Conservation (phyloP, 2,888 invertebrate species). For the Oxycera nigricornis region DNA sequence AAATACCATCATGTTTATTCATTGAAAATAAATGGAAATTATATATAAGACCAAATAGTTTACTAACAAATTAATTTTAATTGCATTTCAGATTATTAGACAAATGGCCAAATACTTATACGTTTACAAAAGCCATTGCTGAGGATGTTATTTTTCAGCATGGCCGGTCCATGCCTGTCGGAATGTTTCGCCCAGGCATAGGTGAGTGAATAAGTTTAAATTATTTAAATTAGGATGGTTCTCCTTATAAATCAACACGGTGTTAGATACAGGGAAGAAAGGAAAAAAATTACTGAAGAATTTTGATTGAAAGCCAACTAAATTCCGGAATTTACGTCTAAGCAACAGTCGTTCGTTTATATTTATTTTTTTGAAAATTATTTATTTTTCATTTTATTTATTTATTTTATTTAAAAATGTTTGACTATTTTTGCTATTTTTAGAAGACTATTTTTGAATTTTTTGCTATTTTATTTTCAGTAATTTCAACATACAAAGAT, state of each 20-base stretch:
- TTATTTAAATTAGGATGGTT: too few species aligned
- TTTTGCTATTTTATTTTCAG: conserved; percentile 56
- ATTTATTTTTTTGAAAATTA: too few species aligned
- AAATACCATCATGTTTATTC: too few species aligned
- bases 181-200: conserved; percentile 85
- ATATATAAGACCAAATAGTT: too few species aligned
- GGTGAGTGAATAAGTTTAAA: conserved; percentile 68
- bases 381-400: too few species aligned
- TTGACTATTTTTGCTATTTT: background rate
- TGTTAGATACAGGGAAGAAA: too few species aligned
- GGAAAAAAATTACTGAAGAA: too few species aligned
- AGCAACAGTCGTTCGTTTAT: too few species aligned
- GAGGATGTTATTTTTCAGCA: conserved; percentile 76
- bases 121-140: conserved; percentile 88
- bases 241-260: too few species aligned
- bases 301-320: too few species aligned
- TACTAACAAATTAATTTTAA: background rate
- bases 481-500: conserved; percentile 74
- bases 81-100: conserved; percentile 66
- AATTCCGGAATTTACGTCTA: too few species aligned
- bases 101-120: conserved; percentile 87
- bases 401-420: background rate
- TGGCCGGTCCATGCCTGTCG: conserved; percentile 76
- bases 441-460: background rate
- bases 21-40: too few species aligned